phyloP scores from a whole-genome alignment of 2,113 vertebrate species.

The Nothoprocta perdicaria region DNA sequence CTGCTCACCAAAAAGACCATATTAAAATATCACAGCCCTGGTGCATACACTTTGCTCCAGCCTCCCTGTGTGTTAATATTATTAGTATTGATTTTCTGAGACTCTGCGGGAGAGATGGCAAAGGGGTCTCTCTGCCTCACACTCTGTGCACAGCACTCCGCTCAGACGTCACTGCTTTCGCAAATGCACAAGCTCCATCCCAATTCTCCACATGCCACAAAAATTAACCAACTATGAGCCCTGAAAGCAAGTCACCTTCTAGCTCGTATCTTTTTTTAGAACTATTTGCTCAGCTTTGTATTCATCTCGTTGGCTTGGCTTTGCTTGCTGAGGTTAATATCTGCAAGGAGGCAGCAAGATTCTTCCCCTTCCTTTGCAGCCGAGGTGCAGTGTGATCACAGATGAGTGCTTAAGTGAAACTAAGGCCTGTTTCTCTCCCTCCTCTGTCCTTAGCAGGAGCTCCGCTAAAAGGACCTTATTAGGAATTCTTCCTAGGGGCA shows the following conservation, averaged over 20 bases:
- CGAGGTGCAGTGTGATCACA: background rate
- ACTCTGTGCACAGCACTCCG: background rate
- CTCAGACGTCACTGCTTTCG: background rate
- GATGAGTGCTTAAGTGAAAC: background rate
- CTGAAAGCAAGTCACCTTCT: background rate
- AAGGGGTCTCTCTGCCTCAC: background rate
- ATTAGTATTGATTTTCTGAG: conserved; percentile 33
- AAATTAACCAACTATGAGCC: background rate
- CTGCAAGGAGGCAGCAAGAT: background rate
- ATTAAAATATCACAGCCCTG: conserved; percentile 31
- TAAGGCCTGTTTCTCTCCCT: background rate
- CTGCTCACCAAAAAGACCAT: background rate
- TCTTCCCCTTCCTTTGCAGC: background rate
- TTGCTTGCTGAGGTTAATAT: background rate
- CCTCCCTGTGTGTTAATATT: background rate
- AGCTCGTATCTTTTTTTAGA: background rate
- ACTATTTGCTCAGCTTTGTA: background rate
- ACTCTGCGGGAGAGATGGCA: background rate
- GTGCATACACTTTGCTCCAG: background rate
- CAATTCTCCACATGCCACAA: background rate
- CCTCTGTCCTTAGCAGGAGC: background rate
- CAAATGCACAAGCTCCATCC: background rate
- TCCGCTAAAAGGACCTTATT: background rate
- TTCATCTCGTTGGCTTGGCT: conserved; percentile 14
- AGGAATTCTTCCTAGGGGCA: background rate